A percentile compares a stretch with the other conserved stretches of the same genome.
Conservation (phyloP, 2,888 invertebrate species). For the Cataglyphis altisquamis region DNA sequence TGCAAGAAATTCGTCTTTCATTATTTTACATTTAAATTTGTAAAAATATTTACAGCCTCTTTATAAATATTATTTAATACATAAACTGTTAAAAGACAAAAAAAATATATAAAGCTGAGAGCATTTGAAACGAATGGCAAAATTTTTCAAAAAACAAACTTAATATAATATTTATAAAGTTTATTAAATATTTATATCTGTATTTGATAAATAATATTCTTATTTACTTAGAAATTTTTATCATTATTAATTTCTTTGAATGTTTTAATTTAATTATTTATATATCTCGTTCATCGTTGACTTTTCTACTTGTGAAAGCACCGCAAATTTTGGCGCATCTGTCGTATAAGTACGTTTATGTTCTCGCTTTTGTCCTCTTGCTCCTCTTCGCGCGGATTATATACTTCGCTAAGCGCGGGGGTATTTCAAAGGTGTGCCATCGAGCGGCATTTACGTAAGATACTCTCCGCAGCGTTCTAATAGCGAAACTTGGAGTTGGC, state of each 20-base stretch:
- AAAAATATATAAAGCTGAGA: neutral
- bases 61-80: neutral
- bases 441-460: slow-evolving; percentile 53
- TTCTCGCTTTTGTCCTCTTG: slow-evolving; percentile 8
- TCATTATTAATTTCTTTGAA: neutral
- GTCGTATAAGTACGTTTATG: slow-evolving; percentile 18
- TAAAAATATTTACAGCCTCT: neutral
- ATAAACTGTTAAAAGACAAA: neutral
- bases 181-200: neutral
- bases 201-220: neutral
- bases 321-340: neutral
- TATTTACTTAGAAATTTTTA: neutral
- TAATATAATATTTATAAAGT: neutral
- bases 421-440: slow-evolving; percentile 40
- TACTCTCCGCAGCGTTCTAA: slow-evolving; percentile 49
- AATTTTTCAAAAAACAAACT: neutral
- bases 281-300: neutral
- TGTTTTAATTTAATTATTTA: slow-evolving; percentile 14
- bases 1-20: slow-evolving; percentile 11
- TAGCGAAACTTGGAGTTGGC: slow-evolving; percentile 48
- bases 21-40: neutral
- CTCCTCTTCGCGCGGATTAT: slow-evolving; percentile 17
- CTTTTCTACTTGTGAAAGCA: slow-evolving; percentile 2
- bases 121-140: neutral
- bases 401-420: slow-evolving; percentile 1